Evolutionary conservation across 2,888 invertebrate genomes (phyloP).

Genomic region (Ctena decussata): DNA sequence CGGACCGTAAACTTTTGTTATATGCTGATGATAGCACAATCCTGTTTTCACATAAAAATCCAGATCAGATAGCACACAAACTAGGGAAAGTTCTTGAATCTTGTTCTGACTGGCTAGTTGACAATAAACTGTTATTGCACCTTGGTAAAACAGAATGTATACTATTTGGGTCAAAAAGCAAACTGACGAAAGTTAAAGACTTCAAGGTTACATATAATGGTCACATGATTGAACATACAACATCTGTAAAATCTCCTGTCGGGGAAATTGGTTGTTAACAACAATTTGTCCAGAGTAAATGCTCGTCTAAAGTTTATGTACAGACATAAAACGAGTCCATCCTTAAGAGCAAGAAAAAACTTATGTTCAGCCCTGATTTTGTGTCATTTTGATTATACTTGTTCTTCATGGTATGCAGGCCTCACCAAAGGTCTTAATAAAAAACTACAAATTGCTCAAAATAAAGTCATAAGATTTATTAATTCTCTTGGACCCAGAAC

Average conservation of each 20-base stretch:
- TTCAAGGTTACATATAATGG: slow-evolving; percentile 8
- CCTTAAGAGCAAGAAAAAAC: neutral
- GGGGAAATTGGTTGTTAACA: slow-evolving; percentile 3
- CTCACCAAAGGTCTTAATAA: too few relatives aligned
- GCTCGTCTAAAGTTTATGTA: slow-evolving; percentile 16
- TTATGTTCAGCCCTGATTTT: neutral
- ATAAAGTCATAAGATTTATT: too few relatives aligned
- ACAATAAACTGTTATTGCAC: slow-evolving; percentile 27
- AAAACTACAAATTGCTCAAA: too few relatives aligned
- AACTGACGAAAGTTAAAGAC: neutral
- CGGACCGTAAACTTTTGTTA: too few relatives aligned
- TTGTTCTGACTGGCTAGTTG: slow-evolving; percentile 31
- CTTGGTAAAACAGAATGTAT: too few relatives aligned
- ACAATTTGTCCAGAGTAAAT: neutral
- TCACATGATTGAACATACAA: neutral
- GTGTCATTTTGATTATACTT: neutral
- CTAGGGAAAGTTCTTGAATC: slow-evolving; percentile 2
- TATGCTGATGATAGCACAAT: too few relatives aligned
- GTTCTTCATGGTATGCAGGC: too few relatives aligned
- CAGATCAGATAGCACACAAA: neutral
- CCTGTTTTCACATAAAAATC: neutral
- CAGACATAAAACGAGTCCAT: slow-evolving; percentile 4
- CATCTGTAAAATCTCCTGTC: slow-evolving; percentile 16
- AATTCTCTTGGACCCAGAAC: too few relatives aligned
- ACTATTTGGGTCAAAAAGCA: too few relatives aligned